These are phyloP conservation scores for Phyllostomus discolor DNA, from an alignment of 2,113 vertebrate genomes.

Conservation along the genomic window DNA sequence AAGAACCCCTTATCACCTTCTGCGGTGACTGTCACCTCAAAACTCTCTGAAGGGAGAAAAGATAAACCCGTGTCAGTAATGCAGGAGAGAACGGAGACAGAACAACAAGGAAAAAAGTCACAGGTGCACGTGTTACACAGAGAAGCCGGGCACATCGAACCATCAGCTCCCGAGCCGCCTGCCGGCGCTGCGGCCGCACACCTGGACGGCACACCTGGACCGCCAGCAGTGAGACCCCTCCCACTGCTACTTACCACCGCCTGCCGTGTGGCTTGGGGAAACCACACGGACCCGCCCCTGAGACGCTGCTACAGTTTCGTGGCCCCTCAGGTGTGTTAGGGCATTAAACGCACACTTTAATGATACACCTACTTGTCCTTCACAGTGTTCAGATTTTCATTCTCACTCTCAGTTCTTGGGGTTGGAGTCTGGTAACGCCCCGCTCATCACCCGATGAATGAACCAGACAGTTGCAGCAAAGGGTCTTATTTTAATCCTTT, in stretches of 20 bases:
- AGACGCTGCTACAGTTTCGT: not conserved
- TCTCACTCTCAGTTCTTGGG: not conserved
- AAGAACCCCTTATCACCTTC: slow-evolving; percentile 99
- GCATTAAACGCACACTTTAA: not conserved
- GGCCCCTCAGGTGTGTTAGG: not conserved
- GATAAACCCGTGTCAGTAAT: slow-evolving; percentile 95
- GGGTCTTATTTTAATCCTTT: not conserved
- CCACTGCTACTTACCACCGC: slow-evolving; percentile 19
- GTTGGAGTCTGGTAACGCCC: not conserved
- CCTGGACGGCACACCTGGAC: not conserved
- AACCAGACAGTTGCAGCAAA: not conserved
- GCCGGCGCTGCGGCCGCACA: not conserved
- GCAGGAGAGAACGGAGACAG: slow-evolving; percentile 81
- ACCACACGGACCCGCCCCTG: not conserved
- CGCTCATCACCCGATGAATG: not conserved
- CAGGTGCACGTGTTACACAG: slow-evolving; percentile 74
- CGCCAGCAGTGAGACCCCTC: not conserved
- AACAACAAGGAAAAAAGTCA: slow-evolving; percentile 79
- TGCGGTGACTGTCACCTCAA: slow-evolving; percentile 99
- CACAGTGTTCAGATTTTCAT: not conserved
- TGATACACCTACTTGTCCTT: not conserved
- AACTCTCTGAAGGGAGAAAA: slow-evolving; percentile 99
- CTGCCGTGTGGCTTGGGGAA: not conserved
- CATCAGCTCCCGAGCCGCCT: not conserved
- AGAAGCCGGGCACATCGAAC: slow-evolving; percentile 57